Percentiles rank a stretch among this genome's conserved stretches.
Conservation (phyloP, 2,113 vertebrate genomes). For the Mastomys coucha region DNA sequence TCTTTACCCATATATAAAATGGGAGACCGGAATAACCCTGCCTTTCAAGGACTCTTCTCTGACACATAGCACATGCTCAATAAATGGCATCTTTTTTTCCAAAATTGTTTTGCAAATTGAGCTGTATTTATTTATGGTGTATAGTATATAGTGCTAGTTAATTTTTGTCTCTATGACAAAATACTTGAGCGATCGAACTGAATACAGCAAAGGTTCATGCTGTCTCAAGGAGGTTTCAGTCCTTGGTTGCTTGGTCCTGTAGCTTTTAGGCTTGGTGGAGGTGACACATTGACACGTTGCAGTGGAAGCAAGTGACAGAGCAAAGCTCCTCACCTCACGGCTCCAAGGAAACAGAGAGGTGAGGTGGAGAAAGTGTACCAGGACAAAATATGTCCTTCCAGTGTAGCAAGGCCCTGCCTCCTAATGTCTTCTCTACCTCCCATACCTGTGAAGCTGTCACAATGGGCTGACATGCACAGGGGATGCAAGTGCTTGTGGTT, state of each 20-base stretch:
- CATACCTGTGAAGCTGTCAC: neutral
- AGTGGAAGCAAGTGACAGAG: neutral
- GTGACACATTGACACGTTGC: neutral
- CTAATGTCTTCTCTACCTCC: too few relatives aligned
- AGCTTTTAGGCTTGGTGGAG: neutral
- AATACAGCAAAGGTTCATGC: neutral
- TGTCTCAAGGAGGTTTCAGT: neutral
- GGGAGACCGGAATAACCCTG: neutral
- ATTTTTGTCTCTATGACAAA: neutral
- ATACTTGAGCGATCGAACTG: neutral
- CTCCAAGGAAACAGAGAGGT: neutral
- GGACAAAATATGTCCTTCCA: neutral
- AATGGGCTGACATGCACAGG: neutral
- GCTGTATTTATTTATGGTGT: neutral
- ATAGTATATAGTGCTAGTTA: neutral
- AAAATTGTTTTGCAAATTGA: neutral
- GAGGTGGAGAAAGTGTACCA: neutral
- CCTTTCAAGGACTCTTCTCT: neutral
- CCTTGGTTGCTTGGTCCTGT: neutral
- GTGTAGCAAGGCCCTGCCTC: neutral
- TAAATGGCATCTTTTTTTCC: neutral
- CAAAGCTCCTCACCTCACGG: neutral
- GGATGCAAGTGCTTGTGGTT: neutral
- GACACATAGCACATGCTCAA: neutral
- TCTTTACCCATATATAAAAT: neutral